phyloP scores from a whole-genome alignment of 2,888 invertebrate genomes.

The Thysanoteuthis rhombus region DNA sequence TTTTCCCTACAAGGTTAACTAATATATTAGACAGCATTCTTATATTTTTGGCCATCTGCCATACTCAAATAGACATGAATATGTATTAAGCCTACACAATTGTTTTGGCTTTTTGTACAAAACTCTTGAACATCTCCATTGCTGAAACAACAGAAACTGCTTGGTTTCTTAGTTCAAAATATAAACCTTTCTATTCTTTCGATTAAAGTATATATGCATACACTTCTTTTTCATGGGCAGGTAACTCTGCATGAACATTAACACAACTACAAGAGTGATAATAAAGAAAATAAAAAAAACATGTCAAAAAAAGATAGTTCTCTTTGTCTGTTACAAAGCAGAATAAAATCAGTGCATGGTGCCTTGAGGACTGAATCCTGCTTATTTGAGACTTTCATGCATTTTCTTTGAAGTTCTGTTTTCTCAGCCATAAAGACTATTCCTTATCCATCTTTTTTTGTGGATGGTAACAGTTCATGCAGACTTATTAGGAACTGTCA shows the following conservation, averaged over 20 bases:
- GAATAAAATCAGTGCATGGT: background rate
- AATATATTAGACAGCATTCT: too few relatives aligned
- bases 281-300: background rate
- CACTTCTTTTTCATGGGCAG: background rate
- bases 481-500: too few relatives aligned
- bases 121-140: too few relatives aligned
- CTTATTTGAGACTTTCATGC: background rate
- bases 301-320: background rate
- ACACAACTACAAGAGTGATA: background rate
- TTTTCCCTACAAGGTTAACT: too few relatives aligned
- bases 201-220: background rate
- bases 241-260: background rate
- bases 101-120: too few relatives aligned
- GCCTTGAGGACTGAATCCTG: background rate
- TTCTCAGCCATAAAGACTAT: background rate
- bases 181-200: background rate
- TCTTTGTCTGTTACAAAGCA: background rate
- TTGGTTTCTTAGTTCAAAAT: background rate
- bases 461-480: background rate
- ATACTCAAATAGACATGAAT: too few relatives aligned
- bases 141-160: too few relatives aligned
- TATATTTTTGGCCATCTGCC: too few relatives aligned
- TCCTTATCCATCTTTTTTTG: background rate
- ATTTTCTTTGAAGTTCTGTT: background rate
- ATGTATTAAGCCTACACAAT: too few relatives aligned